Percentiles rank a stretch among this genome's conserved stretches.
These are phyloP conservation scores for Bradypodion ventrale DNA, from an alignment of 2,797 vertebrate species.

Conservation along the genomic window DNA sequence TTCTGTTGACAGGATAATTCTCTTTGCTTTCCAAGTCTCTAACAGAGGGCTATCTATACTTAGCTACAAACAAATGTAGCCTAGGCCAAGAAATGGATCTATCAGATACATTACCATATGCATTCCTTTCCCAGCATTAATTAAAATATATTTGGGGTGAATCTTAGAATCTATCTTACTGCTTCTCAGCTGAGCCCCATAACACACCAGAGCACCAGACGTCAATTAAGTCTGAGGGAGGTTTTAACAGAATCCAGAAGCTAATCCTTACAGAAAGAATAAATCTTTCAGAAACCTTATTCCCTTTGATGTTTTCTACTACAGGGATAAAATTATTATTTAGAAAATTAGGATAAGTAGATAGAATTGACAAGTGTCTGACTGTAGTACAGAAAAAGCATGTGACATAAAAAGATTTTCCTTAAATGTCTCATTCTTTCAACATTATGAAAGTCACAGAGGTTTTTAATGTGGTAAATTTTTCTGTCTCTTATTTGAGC, in stretches of 20 bases:
- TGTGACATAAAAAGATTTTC: not conserved
- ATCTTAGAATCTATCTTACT: not conserved
- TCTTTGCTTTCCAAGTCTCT: no score
- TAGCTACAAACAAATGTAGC: no score
- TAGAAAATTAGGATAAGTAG: not conserved
- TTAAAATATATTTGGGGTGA: no score
- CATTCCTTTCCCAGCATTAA: no score
- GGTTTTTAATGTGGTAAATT: constrained; percentile 11
- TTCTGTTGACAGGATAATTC: no score
- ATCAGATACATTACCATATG: no score
- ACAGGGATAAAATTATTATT: constrained; percentile 14
- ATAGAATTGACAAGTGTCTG: constrained; percentile 6
- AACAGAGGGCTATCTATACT: no score
- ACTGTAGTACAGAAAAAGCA: not conserved
- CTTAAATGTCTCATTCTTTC: constrained; percentile 14
- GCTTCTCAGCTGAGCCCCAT: no score
- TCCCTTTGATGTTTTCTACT: constrained; percentile 1
- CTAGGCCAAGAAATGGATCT: no score
- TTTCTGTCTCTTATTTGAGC: not conserved
- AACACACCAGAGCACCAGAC: not conserved
- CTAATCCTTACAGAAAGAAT: constrained; percentile 21
- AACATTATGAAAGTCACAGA: constrained; percentile 11
- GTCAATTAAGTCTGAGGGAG: not conserved
- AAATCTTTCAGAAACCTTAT: constrained; percentile 12
- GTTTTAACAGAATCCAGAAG: not conserved